Evolutionary conservation across 2,888 invertebrate genomes (phyloP).

Genomic region (Sinopyrophorus schimmeli): DNA sequence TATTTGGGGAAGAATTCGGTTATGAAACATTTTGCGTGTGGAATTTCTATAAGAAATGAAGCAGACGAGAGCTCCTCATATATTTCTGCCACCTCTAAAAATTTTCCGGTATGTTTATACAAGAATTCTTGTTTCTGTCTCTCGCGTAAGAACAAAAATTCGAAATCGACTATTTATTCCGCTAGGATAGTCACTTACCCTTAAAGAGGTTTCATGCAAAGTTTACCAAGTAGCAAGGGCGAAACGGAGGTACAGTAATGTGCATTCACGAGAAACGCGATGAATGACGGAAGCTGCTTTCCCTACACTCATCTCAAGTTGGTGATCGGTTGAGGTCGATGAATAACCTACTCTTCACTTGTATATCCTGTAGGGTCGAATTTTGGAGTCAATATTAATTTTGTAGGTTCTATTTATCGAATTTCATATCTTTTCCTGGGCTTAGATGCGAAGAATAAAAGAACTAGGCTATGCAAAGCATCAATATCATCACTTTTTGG

Average conservation of each 20-base stretch:
- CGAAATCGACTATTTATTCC: slow-evolving; percentile 42
- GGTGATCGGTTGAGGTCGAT: slow-evolving; percentile 34
- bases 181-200: slow-evolving; percentile 36
- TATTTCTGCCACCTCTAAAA: slow-evolving; percentile 28
- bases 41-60: slow-evolving; percentile 18
- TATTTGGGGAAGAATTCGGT: slow-evolving; percentile 18
- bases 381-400: slow-evolving; percentile 32
- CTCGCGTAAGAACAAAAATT: slow-evolving; percentile 36
- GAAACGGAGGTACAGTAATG: slow-evolving; percentile 36
- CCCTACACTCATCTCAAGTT: slow-evolving; percentile 27
- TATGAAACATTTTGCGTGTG: slow-evolving; percentile 18
- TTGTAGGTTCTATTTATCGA: slow-evolving; percentile 24
- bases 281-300: slow-evolving; percentile 37
- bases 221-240: slow-evolving; percentile 35
- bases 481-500: too few relatives aligned
- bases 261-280: slow-evolving; percentile 38
- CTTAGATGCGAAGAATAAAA: too few relatives aligned
- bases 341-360: slow-evolving; percentile 30
- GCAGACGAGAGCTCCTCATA: slow-evolving; percentile 12
- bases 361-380: slow-evolving; percentile 25
- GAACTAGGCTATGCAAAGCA: too few relatives aligned
- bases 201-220: slow-evolving; percentile 39
- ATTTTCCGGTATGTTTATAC: slow-evolving; percentile 29
- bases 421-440: too few relatives aligned
- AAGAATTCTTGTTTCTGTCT: slow-evolving; percentile 33